These are phyloP conservation scores for crab-eating macaque (Macaca fascicularis) DNA, from an alignment of 2,113 vertebrate species.

Conservation along the genomic window DNA sequence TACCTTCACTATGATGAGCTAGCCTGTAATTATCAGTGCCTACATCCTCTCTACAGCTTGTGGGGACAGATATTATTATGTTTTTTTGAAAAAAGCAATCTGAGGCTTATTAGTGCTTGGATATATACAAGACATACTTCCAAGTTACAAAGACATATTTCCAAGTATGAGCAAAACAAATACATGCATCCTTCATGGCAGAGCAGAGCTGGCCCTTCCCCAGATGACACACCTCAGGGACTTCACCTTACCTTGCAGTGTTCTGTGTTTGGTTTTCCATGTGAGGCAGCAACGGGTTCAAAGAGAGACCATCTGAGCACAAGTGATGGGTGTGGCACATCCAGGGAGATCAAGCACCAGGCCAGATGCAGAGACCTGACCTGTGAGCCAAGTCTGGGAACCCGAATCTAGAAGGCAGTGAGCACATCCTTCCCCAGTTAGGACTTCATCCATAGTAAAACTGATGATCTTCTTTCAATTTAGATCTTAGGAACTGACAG, in stretches of 20 bases:
- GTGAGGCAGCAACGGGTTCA: neutral
- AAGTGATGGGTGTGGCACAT: neutral
- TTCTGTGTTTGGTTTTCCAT: neutral
- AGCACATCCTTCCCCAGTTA: neutral
- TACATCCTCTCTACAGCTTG: neutral
- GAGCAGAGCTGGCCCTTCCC: neutral
- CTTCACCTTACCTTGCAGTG: neutral
- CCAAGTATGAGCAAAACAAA: neutral
- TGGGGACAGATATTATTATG: neutral
- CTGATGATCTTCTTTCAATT: neutral
- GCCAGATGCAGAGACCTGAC: neutral
- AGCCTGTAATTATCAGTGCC: neutral
- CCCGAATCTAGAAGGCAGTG: neutral
- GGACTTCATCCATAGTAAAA: neutral
- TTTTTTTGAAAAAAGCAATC: neutral
- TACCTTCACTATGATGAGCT: neutral
- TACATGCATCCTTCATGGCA: neutral
- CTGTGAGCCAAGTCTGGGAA: fast-evolving
- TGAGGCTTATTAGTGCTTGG: neutral
- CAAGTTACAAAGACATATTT: no score
- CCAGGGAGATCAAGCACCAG: neutral
- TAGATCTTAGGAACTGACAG: neutral
- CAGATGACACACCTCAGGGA: no score
- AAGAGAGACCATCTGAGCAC: neutral
- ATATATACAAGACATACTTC: neutral